Conservation (phyloP, 92 coral and sea anemone species). For the Micromussa lordhowensis region DNA sequence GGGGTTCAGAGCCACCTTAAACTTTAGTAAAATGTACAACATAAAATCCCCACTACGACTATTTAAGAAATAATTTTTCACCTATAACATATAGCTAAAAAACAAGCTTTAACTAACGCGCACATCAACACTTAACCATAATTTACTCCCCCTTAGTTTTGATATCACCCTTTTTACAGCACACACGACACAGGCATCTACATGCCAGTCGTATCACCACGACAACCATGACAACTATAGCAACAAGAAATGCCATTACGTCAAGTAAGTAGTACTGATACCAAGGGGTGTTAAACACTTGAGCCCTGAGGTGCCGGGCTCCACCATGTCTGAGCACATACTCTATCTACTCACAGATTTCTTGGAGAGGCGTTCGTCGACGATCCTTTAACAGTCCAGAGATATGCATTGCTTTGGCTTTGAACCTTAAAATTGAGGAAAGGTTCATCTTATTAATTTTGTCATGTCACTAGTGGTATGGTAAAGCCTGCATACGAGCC, state of each 20-base stretch:
- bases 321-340: slow-evolving; percentile 29
- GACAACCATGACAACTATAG: slow-evolving; percentile 30
- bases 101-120: no score
- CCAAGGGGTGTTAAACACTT: slow-evolving; percentile 67
- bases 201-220: slow-evolving; percentile 30
- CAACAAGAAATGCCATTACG: slow-evolving; percentile 48
- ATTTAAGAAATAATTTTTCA: no score
- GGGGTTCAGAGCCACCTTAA: no score
- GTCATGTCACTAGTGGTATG: not conserved
- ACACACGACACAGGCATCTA: slow-evolving; percentile 38
- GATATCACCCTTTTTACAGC: slow-evolving; percentile 22
- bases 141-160: slow-evolving; percentile 38
- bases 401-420: not conserved
- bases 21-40: no score
- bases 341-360: not conserved
- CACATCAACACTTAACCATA: not conserved
- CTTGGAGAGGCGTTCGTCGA: not conserved
- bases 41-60: no score
- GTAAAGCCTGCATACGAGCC: not conserved
- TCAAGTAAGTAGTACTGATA: slow-evolving; percentile 68
- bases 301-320: slow-evolving; percentile 63
- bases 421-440: not conserved
- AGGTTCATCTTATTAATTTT: not conserved
- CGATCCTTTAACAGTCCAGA: not conserved
- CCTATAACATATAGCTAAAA: no score